A percentile compares a stretch with the other conserved stretches of the same genome.
These are phyloP conservation scores for Cryptus armator DNA, from an alignment of 2,888 invertebrate genomes.

Conservation along the genomic window DNA sequence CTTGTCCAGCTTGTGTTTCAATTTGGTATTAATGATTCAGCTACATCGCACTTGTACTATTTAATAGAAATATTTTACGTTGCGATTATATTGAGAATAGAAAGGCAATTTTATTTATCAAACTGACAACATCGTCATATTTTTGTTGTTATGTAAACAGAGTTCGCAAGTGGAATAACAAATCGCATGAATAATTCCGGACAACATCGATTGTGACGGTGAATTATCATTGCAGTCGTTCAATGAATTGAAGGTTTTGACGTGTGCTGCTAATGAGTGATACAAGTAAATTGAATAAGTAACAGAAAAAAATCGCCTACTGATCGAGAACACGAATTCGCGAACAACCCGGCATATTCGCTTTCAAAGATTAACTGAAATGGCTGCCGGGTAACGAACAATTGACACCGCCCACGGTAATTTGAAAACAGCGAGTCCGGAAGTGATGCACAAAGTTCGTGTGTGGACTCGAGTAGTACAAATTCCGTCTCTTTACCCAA, in stretches of 20 bases:
- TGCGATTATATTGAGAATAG: no score
- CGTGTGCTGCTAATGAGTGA: no score
- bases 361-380: not conserved
- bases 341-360: not conserved
- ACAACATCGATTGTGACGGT: no score
- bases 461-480: conserved; percentile 14
- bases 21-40: no score
- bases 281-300: not conserved
- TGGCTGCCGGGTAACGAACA: not conserved
- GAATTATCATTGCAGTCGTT: no score
- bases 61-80: no score
- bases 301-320: not conserved
- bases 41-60: no score
- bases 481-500: not conserved
- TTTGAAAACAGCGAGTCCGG: not conserved
- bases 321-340: not conserved
- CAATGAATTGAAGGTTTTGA: no score
- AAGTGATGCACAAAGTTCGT: not conserved
- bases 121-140: no score
- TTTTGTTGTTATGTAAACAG: not conserved
- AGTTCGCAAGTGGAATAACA: not conserved
- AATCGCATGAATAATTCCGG: not conserved
- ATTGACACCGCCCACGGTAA: no score
- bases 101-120: no score
- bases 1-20: no score